A percentile compares a stretch with the other conserved stretches of the same genome.
Evolutionary conservation across 2,113 vertebrate species (phyloP).

Genomic region (Antennarius striatus): DNA sequence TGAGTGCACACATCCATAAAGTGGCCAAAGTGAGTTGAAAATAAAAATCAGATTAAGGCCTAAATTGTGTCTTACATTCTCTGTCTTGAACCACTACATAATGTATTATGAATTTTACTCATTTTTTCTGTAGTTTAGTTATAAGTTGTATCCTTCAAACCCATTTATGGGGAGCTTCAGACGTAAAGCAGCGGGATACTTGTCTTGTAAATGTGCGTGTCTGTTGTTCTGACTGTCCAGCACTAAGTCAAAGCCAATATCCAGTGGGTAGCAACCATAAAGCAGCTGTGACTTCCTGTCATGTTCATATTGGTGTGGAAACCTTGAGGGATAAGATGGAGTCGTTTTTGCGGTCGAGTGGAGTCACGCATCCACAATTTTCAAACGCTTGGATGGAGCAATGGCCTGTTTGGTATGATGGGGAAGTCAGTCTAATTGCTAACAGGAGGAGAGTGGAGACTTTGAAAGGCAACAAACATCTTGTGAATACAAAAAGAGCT

Average conservation of each 20-base stretch:
- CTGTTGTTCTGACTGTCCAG: slow-evolving; percentile 31
- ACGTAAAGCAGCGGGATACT: slow-evolving; percentile 12
- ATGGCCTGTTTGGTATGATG: slow-evolving; percentile 55
- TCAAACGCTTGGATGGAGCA: slow-evolving; percentile 59
- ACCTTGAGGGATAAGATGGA: slow-evolving; percentile 62
- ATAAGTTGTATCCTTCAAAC: too few species aligned
- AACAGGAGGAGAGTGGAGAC: slow-evolving; percentile 57
- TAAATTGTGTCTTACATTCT: too few species aligned
- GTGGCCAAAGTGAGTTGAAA: too few species aligned
- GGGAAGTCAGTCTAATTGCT: slow-evolving; percentile 52
- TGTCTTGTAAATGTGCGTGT: slow-evolving; percentile 11
- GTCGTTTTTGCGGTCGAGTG: slow-evolving; percentile 60
- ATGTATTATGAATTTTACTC: too few species aligned
- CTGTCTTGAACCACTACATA: too few species aligned
- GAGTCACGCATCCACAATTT: slow-evolving; percentile 66
- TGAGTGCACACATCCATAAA: too few species aligned
- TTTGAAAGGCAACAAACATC: slow-evolving; percentile 46
- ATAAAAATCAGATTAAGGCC: too few species aligned
- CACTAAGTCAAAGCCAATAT: slow-evolving; percentile 19
- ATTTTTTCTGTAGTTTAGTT: too few species aligned
- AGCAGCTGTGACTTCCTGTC: slow-evolving; percentile 69
- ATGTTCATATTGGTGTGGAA: slow-evolving; percentile 62
- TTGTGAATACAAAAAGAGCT: slow-evolving; percentile 27
- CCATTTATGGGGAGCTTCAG: background rate
- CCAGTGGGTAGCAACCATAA: slow-evolving; percentile 47